Base-by-base conservation (phyloP, 2,113 vertebrate genomes). In the Coracopsis vasa region DNA sequence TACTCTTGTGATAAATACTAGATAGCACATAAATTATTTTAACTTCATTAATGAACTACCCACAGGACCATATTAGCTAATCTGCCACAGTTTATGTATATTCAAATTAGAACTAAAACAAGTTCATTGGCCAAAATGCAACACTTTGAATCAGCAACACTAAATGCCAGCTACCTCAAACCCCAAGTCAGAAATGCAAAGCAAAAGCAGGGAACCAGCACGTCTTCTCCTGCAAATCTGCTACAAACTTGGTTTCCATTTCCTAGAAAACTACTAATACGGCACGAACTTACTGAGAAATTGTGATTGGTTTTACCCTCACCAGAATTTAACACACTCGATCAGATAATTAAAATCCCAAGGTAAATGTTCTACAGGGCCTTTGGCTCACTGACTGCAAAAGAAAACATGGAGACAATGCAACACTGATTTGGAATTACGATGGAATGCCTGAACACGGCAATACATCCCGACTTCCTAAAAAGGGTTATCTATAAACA, bases 331-430 rank as follows among this genome's bases (percentile, higher is more conserved):
- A 97, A 90, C 70, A 92, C 92, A 96, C 79, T 66, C 25, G 48
- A 94, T 88, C 69, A 94, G 71, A 94, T 94, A 97, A 98, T 97
- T 97, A 97, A 96, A 97, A 96, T 90, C 47, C 12, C 85, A 95
- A 95, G 61, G 78, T 97, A 91, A 94, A 92, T 48, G 86, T 80
- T 79, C 88, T 88, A 88, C 35, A 13, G 58, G 82, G 80, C 72
- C 80, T 80, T 74, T 87, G 95, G 39, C 94, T 94, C 80, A 29
- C 78, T 94, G 86, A 91, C 42, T 95, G 80, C 70, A 90, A 74
- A 96, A 56, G 64, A 80, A 90, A 90, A 54, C 25, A 86, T 6
- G 28, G 31, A 96, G 70, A 91, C 70, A 96, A 86, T 24, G 25
- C 3, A 18, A 92, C 39, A 24, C 74, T 80, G 94, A 95, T 96